phyloP scores from a whole-genome alignment of 2,888 invertebrate genomes.

The Drosophila macrospina region DNA sequence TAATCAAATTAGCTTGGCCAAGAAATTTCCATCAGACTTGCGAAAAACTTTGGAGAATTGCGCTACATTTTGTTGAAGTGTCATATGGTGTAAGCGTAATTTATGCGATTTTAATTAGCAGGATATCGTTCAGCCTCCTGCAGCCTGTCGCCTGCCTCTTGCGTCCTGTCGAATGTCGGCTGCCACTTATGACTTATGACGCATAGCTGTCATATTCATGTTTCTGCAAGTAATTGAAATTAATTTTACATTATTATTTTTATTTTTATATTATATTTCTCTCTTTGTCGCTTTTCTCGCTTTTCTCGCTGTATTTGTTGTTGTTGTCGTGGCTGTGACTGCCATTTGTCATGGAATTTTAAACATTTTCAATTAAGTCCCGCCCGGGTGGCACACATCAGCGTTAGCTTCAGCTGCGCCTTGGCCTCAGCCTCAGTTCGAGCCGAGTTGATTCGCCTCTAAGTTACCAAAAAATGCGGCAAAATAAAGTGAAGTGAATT shows the following conservation, averaged over 20 bases:
- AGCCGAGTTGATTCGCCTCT: constrained; percentile 56
- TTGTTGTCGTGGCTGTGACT: constrained; percentile 26
- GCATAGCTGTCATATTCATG: constrained; percentile 79
- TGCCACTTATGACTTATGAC: constrained; percentile 52
- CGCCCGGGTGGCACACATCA: constrained; percentile 58
- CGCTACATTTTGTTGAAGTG: constrained; percentile 51
- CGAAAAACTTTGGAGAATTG: constrained; percentile 53
- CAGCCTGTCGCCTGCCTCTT: constrained; percentile 13
- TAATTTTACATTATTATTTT: constrained; percentile 73
- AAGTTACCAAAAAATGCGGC: constrained; percentile 66
- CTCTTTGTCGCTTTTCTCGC: constrained; percentile 3
- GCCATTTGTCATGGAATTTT: constrained; percentile 76
- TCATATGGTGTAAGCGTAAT: constrained; percentile 74
- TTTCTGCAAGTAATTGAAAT: constrained; percentile 78
- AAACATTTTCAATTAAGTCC: constrained; percentile 79
- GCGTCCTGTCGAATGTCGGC: background rate
- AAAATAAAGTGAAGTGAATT: constrained; percentile 73
- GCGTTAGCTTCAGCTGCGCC: constrained; percentile 37
- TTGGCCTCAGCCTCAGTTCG: background rate
- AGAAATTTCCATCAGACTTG: constrained; percentile 69
- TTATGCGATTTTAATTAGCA: constrained; percentile 79
- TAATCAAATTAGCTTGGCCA: constrained; percentile 79
- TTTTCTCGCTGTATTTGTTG: constrained; percentile 18
- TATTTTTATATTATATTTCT: constrained; percentile 7
- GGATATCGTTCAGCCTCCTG: constrained; percentile 23